These are phyloP conservation scores for Peromyscus maniculatus DNA, from an alignment of 2,113 vertebrate species.

Conservation along the genomic window DNA sequence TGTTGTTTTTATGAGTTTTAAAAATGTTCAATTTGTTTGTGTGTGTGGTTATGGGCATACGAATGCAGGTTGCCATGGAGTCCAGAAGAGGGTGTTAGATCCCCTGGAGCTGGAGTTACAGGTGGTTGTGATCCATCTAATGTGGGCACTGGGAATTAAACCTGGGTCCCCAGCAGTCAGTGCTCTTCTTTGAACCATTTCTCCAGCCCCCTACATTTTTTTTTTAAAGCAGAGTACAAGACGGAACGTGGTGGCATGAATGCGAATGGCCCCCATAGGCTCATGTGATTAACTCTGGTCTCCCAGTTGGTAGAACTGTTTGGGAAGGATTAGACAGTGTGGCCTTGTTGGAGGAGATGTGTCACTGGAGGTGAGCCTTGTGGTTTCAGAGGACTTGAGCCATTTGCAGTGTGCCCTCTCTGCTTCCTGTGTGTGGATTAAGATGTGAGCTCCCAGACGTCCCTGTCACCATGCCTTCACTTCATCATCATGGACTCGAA, in stretches of 20 bases:
- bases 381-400: background rate
- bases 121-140: background rate
- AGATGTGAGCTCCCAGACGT: background rate
- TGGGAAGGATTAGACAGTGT: background rate
- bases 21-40: background rate
- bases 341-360: background rate
- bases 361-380: background rate
- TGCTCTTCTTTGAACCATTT: background rate
- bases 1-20: background rate
- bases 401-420: background rate
- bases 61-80: background rate
- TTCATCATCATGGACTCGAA: background rate
- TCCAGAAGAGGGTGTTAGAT: background rate
- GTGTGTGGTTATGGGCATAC: background rate
- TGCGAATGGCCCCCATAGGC: background rate
- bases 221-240: background rate
- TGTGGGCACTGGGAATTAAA: background rate
- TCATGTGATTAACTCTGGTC: background rate
- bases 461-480: background rate
- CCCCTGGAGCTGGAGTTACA: background rate
- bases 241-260: background rate
- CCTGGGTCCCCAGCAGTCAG: background rate
- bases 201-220: background rate
- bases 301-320: background rate
- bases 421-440: background rate